Evolutionary conservation across 2,888 invertebrate genomes (phyloP).

Genomic region (Nemotelus pantherinus): DNA sequence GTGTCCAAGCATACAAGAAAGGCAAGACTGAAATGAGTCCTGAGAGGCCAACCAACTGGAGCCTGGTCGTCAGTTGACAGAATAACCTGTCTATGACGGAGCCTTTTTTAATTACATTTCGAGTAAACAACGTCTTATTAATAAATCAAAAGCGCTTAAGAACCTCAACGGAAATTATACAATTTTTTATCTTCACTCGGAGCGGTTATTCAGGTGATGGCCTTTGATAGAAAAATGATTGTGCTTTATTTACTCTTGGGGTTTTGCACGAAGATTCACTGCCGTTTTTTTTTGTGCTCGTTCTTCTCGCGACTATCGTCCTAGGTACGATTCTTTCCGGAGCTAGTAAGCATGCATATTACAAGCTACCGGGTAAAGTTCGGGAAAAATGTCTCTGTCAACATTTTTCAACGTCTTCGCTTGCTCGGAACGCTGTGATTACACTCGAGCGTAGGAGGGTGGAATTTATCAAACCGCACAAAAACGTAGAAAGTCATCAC

Average conservation of each 20-base stretch:
- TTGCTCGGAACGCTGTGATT: conserved; percentile 46
- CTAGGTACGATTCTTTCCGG: neutral
- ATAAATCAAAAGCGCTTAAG: conserved; percentile 49
- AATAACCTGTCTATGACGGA: neutral
- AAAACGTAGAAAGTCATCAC: conserved; percentile 50
- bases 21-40: neutral
- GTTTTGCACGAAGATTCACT: neutral
- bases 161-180: conserved; percentile 36
- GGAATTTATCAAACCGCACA: conserved; percentile 48
- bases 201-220: conserved; percentile 16
- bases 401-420: conserved; percentile 41
- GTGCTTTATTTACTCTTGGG: conserved; percentile 25
- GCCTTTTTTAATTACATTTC: conserved; percentile 47
- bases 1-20: neutral
- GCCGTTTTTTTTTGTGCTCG: too few species aligned
- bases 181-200: conserved; percentile 15
- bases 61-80: neutral
- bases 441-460: conserved; percentile 47
- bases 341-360: neutral
- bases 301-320: too few species aligned
- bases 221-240: conserved; percentile 28
- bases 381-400: conserved; percentile 22
- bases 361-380: neutral
- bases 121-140: conserved; percentile 48
- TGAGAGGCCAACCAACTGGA: neutral